phyloP scores from a whole-genome alignment of 2,797 vertebrate genomes.

The Siniperca obscura region DNA sequence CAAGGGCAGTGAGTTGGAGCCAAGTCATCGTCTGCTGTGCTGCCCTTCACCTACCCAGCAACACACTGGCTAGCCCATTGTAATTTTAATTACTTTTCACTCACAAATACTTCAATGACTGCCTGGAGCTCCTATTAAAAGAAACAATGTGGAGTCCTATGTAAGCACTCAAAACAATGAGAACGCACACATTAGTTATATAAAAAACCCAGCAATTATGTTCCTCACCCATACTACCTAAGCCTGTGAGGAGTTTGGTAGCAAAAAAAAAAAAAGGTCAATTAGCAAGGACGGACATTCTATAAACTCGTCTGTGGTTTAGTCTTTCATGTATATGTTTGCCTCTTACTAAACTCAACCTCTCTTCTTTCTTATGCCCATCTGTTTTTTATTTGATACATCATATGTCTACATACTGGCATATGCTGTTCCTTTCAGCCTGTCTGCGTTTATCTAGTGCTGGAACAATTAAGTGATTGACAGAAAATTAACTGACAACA shows the following conservation, averaged over 20 bases:
- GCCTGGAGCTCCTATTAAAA: constrained; percentile 80
- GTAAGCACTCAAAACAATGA: constrained; percentile 65
- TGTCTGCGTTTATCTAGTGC: neutral
- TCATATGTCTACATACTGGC: neutral
- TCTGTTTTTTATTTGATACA: neutral
- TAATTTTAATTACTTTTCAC: constrained; percentile 84
- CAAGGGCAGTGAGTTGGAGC: constrained; percentile 66
- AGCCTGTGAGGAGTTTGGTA: constrained; percentile 37
- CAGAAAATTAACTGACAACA: neutral
- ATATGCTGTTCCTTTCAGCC: neutral
- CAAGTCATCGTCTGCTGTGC: constrained; percentile 53
- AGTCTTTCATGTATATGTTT: constrained; percentile 36
- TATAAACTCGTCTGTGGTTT: constrained; percentile 37
- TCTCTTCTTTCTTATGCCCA: neutral
- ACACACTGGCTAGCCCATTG: constrained; percentile 60
- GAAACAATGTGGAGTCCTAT: constrained; percentile 71
- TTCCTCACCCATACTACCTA: constrained; percentile 18
- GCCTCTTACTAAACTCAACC: constrained; percentile 27
- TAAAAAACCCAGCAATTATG: constrained; percentile 60
- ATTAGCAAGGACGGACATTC: constrained; percentile 46
- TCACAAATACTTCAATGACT: constrained; percentile 76
- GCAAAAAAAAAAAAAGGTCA: constrained; percentile 50
- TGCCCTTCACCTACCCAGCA: constrained; percentile 51
- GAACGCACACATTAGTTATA: constrained; percentile 72
- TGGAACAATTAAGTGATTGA: neutral